Conservation (phyloP, 2,113 vertebrate species). For the Ceratotherium simum region DNA sequence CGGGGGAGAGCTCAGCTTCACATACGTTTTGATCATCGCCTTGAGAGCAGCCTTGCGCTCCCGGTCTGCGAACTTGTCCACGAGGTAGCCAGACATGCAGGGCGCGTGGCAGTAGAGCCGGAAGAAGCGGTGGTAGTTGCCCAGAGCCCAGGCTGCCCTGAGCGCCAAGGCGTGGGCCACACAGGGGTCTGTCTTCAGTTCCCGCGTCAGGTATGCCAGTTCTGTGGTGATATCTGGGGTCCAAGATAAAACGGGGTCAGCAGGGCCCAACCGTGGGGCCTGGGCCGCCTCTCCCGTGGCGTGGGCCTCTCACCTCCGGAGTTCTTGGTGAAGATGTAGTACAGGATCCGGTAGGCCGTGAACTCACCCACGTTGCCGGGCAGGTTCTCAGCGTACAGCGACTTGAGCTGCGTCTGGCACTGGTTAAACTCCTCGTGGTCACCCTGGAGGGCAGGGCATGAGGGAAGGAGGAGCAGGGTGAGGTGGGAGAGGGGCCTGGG, state of each 20-base stretch:
- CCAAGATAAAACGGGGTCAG: background rate
- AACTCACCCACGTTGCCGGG: slow-evolving; percentile 95
- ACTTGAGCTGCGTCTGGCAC: slow-evolving; percentile 96
- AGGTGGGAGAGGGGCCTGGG: fast-evolving
- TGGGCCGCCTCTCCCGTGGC: fast-evolving
- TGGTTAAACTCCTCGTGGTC: slow-evolving; percentile 98
- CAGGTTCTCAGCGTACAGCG: slow-evolving; percentile 92
- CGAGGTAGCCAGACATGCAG: slow-evolving; percentile 95
- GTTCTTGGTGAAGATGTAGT: slow-evolving; percentile 96
- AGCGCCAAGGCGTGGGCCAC: slow-evolving; percentile 92
- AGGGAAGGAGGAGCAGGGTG: fast-evolving
- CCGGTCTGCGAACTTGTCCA: slow-evolving; percentile 96
- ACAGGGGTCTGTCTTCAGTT: slow-evolving; percentile 90
- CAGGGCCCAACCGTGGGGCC: fast-evolving
- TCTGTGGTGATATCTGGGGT: slow-evolving; percentile 93
- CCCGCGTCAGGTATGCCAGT: slow-evolving; percentile 92
- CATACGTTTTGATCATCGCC: slow-evolving; percentile 97
- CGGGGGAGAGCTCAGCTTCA: slow-evolving; percentile 52
- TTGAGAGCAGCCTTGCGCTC: slow-evolving; percentile 93
- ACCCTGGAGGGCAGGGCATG: slow-evolving; percentile 83
- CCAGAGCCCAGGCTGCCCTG: slow-evolving; percentile 93
- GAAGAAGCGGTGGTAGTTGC: slow-evolving; percentile 95
- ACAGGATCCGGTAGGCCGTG: slow-evolving; percentile 94
- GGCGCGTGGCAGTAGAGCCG: slow-evolving; percentile 91
- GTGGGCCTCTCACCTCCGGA: slow-evolving; percentile 88